These are phyloP conservation scores for Axea sp. DNA, from an alignment of 2,888 invertebrate species.

Conservation along the genomic window DNA sequence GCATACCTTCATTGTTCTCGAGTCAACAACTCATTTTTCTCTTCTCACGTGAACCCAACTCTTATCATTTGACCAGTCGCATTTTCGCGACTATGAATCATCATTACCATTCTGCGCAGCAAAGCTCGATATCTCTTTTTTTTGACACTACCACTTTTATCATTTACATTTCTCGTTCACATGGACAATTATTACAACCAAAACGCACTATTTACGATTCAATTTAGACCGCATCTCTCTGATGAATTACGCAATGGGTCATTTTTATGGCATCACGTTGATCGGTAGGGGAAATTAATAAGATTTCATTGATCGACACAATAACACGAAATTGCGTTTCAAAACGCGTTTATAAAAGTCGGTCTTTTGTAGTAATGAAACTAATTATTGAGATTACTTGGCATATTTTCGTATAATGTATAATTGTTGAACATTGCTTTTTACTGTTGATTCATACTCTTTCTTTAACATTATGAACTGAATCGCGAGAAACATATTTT, in stretches of 20 bases:
- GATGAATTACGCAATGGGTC: constrained; percentile 3
- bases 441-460: constrained; percentile 5
- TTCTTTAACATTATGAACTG: background rate
- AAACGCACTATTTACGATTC: background rate
- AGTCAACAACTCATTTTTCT: constrained; percentile 62
- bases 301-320: constrained; percentile 27
- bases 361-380: constrained; percentile 38
- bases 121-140: background rate
- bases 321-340: constrained; percentile 44
- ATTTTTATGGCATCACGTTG: constrained; percentile 4
- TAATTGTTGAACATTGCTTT: constrained; percentile 16
- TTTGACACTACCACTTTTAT: constrained; percentile 9
- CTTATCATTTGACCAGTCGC: constrained; percentile 49
- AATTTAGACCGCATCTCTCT: background rate
- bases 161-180: background rate
- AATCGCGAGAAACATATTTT: too few species aligned
- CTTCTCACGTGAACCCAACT: constrained; percentile 38
- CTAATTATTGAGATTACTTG: constrained; percentile 52
- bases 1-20: constrained; percentile 59
- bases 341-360: constrained; percentile 23
- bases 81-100: constrained; percentile 44
- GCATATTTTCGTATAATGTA: constrained; percentile 47
- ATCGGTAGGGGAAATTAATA: constrained; percentile 21
- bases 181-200: background rate
- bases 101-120: constrained; percentile 15